Conservation (phyloP, 2,888 invertebrate species). For the Troglohyphantes excavatus region DNA sequence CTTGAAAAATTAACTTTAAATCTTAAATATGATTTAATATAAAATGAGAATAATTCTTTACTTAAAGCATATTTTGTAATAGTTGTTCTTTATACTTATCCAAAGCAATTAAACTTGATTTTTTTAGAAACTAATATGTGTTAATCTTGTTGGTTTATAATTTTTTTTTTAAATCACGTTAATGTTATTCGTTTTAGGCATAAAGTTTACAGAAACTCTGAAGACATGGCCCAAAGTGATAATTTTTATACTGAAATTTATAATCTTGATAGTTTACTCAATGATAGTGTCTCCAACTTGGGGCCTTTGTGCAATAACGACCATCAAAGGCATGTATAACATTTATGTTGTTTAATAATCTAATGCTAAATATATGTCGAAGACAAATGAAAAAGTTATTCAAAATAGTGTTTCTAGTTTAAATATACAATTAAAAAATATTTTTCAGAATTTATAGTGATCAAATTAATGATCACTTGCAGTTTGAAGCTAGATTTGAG, state of each 20-base stretch:
- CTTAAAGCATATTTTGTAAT: too few species aligned
- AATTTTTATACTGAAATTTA: constrained; percentile 57
- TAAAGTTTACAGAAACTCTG: constrained; percentile 58
- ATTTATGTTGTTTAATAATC: too few species aligned
- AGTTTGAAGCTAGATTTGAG: constrained; percentile 93
- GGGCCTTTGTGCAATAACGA: constrained; percentile 76
- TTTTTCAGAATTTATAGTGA: constrained; percentile 83
- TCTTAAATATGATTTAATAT: too few species aligned
- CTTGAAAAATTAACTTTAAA: too few species aligned
- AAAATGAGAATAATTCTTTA: too few species aligned
- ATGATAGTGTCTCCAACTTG: constrained; percentile 25
- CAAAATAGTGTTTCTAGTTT: not conserved
- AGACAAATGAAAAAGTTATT: constrained; percentile 81
- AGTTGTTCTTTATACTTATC: too few species aligned
- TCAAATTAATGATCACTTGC: constrained; percentile 83
- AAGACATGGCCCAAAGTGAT: constrained; percentile 70
- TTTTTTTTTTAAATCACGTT: too few species aligned
- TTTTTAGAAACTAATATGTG: too few species aligned
- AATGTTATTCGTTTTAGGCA: constrained; percentile 37
- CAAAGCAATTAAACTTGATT: too few species aligned
- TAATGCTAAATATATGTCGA: not conserved
- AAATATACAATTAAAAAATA: not conserved
- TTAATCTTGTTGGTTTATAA: too few species aligned
- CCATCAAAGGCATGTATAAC: constrained; percentile 58
- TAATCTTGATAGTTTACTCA: constrained; percentile 59